Base-by-base conservation (phyloP, 2,113 vertebrate genomes). In the Lasiurus borealis region DNA sequence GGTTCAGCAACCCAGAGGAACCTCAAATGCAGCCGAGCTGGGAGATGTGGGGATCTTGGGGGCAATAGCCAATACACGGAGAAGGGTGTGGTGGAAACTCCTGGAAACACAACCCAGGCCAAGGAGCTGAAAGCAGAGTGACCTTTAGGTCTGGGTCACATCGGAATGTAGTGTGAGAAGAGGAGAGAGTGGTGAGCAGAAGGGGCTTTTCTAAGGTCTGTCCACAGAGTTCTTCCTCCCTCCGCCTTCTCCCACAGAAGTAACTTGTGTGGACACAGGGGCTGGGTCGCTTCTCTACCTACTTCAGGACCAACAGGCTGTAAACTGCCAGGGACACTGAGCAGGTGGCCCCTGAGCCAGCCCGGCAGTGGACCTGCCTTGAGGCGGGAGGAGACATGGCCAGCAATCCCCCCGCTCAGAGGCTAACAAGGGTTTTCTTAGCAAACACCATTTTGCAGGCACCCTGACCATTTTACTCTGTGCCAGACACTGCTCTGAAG, bases 401-500 rank as follows among this genome's bases (percentile, higher is more conserved):
- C 12, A 25, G 27, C 0, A 0, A n/a, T 12, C 23, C 11, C 40
- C 27, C 9, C 48, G 11, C 16, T 46, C 36, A 6, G 29, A 44
- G 48, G 52, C 8, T 81, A 21, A 46, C 29, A 31, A 16, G 76
- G 29, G 7, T 14, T 11, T 54, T 76, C 50, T 66, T 19, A 73
- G 48, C 68, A 90, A 36, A 36, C 13, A n/a, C 25, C 34, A 3
- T 72, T 75, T 75, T 66, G 23, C 1, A 27, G 66, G n/a, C 3
- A 23, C 44, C 19, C 5, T 15, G n/a, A 5, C 23, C 27, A 6
- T 6, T 6, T 71, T 48, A 59, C 44, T 66, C 44, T 46, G 44
- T 52, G 73, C 40, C 40, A 2, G 66, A 25, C 21, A 27, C 25
- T 75, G 5, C 54, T 48, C 31, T 87, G 31, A 27, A 66, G 54